Base-by-base conservation (phyloP, 2,888 invertebrate species). In the Rhodophaea formosa region DNA sequence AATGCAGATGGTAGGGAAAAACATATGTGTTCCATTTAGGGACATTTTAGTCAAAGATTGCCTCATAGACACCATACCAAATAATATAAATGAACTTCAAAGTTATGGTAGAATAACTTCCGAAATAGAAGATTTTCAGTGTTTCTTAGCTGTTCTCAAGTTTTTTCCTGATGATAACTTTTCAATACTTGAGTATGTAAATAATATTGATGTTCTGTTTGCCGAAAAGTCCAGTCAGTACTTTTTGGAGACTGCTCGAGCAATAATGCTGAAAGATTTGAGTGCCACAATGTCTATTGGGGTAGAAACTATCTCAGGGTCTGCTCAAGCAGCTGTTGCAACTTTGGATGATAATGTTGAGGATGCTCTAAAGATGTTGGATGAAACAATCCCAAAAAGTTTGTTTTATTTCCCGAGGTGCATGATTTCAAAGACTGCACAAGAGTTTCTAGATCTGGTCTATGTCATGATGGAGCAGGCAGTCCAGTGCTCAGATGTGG, bases 251-350 rank as follows among this genome's bases (percentile, higher is more conserved):
- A 91, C 89, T 53, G 96, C 97, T 0, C 90, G 94, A 42, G 88
- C 83, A 60, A 93, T 97, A 49, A 96, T 97, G 94, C 93, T 94
- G 56, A 95, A 95, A 73, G 96, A 97, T 81, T 91, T 97, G 56
- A 96, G 97, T 79, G 93, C 94, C 64, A 94, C 95, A 68, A 92
- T 94, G 75, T 84, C 91, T 8, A 89, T 93, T 63, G 92, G 93
- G 0, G 89, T 92, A 1, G 91, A 91, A 57, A 89, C 77, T 53
- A 77, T 88, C 62, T 83, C 85, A 0, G 79, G 49, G 15, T 14
- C 23, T 30, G 15, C 49, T 15, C 16, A 17, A 15, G 56, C 10
- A 8, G 29, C 49, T 15, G 42, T 10, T 16, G 23, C 39, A 8
- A 5, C 56, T 15, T 29, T 56, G 6, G 56, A 75, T 6, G 62